These are phyloP conservation scores for Neosilurus mollespiculum DNA, from an alignment of 2,797 vertebrate species.

Conservation along the genomic window DNA sequence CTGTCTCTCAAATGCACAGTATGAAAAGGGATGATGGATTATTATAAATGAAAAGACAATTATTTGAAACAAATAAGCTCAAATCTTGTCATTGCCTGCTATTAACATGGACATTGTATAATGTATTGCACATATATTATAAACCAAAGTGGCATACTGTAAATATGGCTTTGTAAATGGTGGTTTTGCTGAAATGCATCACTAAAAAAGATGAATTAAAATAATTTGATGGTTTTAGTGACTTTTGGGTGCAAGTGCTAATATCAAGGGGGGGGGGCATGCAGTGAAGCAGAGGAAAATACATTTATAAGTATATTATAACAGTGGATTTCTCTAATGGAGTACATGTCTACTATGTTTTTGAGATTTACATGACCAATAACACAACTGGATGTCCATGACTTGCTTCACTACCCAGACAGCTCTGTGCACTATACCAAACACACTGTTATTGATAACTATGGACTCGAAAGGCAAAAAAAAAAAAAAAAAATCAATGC, in stretches of 20 bases:
- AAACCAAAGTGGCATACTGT: background rate
- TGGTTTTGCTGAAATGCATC: background rate
- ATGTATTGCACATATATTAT: background rate
- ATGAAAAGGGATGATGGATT: background rate
- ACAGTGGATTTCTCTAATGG: background rate
- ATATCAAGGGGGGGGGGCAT: background rate
- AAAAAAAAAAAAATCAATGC: background rate
- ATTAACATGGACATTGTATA: background rate
- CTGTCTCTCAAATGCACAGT: background rate
- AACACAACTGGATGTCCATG: background rate
- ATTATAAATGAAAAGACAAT: background rate
- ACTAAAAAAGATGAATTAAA: too few species aligned
- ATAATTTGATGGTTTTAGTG: background rate
- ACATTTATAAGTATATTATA: background rate
- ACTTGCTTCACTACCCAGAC: background rate
- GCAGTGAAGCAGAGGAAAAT: background rate
- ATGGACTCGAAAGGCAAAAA: background rate
- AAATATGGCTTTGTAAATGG: too few species aligned
- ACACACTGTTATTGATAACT: conserved; percentile 16
- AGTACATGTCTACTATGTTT: background rate
- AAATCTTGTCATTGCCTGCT: background rate
- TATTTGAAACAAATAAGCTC: background rate
- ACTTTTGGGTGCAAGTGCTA: background rate
- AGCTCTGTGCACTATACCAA: background rate
- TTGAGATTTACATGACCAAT: background rate